These are phyloP conservation scores for Netelia inedita DNA, from an alignment of 2,888 invertebrate genomes.

Conservation along the genomic window DNA sequence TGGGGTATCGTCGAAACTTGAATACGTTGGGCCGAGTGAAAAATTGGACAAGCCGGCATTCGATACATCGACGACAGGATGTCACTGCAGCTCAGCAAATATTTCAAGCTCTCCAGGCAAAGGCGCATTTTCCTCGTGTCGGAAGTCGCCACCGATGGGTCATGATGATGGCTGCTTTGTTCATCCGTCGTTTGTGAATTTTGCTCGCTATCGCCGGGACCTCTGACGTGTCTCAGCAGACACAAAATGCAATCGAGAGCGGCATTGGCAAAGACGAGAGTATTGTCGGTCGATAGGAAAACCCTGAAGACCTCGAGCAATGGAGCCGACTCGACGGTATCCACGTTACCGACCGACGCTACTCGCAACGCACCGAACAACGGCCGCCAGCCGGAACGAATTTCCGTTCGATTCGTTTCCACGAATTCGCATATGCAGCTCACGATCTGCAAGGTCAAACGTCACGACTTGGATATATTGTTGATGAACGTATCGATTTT, in stretches of 20 bases:
- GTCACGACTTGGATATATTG: conserved; percentile 62
- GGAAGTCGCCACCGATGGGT: conserved; percentile 30
- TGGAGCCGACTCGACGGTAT: conserved; percentile 90
- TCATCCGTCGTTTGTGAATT: conserved; percentile 69
- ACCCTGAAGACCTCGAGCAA: conserved; percentile 97
- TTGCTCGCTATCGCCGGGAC: conserved; percentile 88
- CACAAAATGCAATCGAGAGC: conserved; percentile 97
- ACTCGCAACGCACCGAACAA: conserved; percentile 97
- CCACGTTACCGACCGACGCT: conserved; percentile 88
- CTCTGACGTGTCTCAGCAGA: conserved; percentile 92
- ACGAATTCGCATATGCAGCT: conserved; percentile 98
- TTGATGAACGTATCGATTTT: conserved; percentile 37
- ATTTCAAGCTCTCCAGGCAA: conserved; percentile 92
- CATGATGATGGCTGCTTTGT: conserved; percentile 26
- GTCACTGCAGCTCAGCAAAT: conserved; percentile 94
- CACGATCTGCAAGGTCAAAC: conserved; percentile 90
- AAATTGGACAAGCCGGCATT: conserved; percentile 97
- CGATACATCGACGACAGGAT: conserved; percentile 96
- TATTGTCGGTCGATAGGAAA: conserved; percentile 96
- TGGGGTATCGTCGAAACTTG: conserved; percentile 92
- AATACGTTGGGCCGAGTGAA: conserved; percentile 94
- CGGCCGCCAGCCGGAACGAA: conserved; percentile 98
- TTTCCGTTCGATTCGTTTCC: conserved; percentile 96
- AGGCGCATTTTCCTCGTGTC: conserved; percentile 85
- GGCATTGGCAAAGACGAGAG: conserved; percentile 96